A percentile compares a stretch with the other conserved stretches of the same genome.
Conservation (phyloP, 2,113 vertebrate species). For the Calonectris borealis region DNA sequence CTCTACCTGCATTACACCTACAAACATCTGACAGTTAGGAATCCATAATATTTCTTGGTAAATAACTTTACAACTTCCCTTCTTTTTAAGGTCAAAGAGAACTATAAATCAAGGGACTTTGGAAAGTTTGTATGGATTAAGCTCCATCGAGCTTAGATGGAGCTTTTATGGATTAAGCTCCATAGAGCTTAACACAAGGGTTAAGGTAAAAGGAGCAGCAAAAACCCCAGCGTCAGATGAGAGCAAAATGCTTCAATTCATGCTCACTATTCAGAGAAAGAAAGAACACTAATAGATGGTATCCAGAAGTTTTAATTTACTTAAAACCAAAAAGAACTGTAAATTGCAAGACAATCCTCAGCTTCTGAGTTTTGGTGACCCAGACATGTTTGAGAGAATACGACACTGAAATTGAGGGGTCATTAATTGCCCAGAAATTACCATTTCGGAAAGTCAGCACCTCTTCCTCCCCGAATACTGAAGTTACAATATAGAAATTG, state of each 20-base stretch:
- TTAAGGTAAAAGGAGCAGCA: not conserved
- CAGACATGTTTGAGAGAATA: not conserved
- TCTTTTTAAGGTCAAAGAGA: not conserved
- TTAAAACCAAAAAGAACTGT: not conserved
- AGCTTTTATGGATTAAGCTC: not conserved
- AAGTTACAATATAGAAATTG: not conserved
- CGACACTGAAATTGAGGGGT: not conserved
- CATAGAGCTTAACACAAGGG: not conserved
- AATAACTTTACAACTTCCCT: not conserved
- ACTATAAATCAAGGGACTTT: not conserved
- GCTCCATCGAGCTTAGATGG: not conserved
- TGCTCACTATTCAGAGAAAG: not conserved
- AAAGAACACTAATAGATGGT: not conserved
- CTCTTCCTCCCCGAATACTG: not conserved
- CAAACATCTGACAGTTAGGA: not conserved
- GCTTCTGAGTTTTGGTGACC: not conserved
- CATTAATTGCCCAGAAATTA: not conserved
- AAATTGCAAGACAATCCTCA: not conserved
- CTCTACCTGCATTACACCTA: not conserved
- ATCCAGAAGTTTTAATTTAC: not conserved
- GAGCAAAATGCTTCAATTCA: not conserved
- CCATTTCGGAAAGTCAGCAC: not conserved
- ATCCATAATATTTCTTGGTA: not conserved
- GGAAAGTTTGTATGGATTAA: not conserved
- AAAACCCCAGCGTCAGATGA: accelerated